phyloP scores from a whole-genome alignment of 2,797 vertebrate genomes.

The Eupleurogrammus muticus region DNA sequence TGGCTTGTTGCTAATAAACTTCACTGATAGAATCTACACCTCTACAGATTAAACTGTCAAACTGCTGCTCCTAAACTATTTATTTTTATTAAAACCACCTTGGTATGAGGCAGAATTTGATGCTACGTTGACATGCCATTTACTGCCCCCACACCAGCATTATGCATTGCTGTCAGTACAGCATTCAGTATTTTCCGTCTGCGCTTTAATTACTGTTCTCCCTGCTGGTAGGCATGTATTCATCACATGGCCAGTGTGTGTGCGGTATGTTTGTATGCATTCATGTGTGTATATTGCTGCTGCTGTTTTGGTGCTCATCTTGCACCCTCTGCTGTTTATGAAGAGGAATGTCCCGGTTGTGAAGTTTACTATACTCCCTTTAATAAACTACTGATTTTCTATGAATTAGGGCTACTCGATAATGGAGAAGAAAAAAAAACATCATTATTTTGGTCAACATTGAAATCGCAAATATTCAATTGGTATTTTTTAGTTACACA shows the following conservation, averaged over 20 bases:
- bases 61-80: constrained; percentile 10
- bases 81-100: constrained; percentile 32
- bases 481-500: too few species aligned
- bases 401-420: too few species aligned
- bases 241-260: background rate
- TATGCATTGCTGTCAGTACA: constrained; percentile 22
- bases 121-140: constrained; percentile 12
- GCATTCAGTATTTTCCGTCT: constrained; percentile 24
- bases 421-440: too few species aligned
- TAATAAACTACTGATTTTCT: background rate
- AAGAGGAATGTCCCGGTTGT: constrained; percentile 6
- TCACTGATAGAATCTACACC: constrained; percentile 7
- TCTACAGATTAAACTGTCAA: constrained; percentile 32
- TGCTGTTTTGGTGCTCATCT: constrained; percentile 41
- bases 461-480: too few species aligned
- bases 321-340: constrained; percentile 67
- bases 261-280: too few species aligned
- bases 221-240: constrained; percentile 8
- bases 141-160: constrained; percentile 10
- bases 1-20: constrained; percentile 4
- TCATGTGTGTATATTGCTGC: background rate
- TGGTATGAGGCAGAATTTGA: constrained; percentile 22
- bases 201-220: constrained; percentile 14
- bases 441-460: too few species aligned
- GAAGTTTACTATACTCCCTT: background rate